Evolutionary conservation across 2,888 invertebrate species (phyloP).

Genomic region (Lasioglossum leucozonium): DNA sequence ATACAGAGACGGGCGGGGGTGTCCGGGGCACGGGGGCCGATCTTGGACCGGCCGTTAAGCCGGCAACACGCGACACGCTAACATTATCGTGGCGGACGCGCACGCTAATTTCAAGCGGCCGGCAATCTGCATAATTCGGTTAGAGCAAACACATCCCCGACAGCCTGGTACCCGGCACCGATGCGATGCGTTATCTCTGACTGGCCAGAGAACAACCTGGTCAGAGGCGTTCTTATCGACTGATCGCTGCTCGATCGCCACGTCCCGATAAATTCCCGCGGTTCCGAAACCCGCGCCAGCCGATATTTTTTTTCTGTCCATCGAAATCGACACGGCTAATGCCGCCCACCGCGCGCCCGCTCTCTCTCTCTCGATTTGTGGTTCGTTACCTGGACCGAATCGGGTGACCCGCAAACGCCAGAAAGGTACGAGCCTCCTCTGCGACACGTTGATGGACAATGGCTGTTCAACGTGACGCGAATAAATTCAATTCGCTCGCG

Average conservation of each 20-base stretch:
- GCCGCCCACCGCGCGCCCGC: not conserved
- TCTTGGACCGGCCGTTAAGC: slow-evolving; percentile 52
- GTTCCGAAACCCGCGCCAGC: not conserved
- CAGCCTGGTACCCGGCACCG: slow-evolving; percentile 35
- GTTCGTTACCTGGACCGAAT: not conserved
- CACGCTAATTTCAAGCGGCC: slow-evolving; percentile 60
- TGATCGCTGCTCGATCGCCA: slow-evolving; percentile 38
- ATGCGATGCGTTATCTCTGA: slow-evolving; percentile 46
- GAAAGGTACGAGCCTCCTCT: not conserved
- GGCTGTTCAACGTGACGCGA: not conserved
- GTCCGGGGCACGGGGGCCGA: slow-evolving; percentile 17
- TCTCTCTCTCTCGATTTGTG: slow-evolving; percentile 1
- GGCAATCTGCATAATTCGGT: slow-evolving; percentile 69
- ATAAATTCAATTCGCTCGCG: not conserved
- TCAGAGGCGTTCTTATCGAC: slow-evolving; percentile 51
- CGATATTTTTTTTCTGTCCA: not conserved
- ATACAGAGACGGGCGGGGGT: not conserved
- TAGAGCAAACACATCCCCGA: slow-evolving; percentile 54
- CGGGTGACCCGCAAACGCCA: not conserved
- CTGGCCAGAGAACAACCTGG: not conserved
- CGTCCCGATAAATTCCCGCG: not conserved
- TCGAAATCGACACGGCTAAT: slow-evolving; percentile 2
- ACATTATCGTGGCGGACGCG: slow-evolving; percentile 57
- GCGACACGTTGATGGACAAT: not conserved
- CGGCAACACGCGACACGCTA: slow-evolving; percentile 53